phyloP scores from a whole-genome alignment of 1,140 invertebrate species.

The Sipha flava region DNA sequence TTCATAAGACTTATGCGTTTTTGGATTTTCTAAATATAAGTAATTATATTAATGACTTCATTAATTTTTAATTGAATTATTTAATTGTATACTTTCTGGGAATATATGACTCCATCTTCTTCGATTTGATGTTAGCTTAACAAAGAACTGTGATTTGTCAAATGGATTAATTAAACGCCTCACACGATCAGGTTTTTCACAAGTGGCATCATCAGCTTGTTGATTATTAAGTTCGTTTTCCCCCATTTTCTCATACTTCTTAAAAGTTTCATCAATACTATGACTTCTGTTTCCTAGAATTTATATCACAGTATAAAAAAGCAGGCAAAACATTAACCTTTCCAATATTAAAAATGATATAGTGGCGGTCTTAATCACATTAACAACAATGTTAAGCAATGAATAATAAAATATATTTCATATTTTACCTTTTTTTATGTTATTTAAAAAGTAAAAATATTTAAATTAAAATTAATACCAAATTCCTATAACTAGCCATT shows the following conservation, averaged over 20 bases:
- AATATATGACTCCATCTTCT: conserved; percentile 98
- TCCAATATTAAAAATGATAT: too few species aligned
- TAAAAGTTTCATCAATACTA: neutral
- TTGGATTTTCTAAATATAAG: neutral
- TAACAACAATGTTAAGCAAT: too few species aligned
- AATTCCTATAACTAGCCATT: too few species aligned
- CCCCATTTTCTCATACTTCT: neutral
- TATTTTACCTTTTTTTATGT: too few species aligned
- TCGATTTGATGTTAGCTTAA: conserved; percentile 92
- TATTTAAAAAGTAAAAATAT: too few species aligned
- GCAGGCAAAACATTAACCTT: too few species aligned
- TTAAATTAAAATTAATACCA: too few species aligned
- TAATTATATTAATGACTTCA: neutral
- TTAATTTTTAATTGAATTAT: neutral
- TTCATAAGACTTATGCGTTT: neutral
- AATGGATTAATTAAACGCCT: conserved; percentile 90
- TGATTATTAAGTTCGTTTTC: conserved; percentile 6
- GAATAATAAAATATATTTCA: too few species aligned
- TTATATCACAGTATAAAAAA: neutral
- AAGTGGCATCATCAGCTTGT: conserved; percentile 43
- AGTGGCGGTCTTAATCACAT: too few species aligned
- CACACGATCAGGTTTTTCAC: conserved; percentile 46
- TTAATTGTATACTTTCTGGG: conserved; percentile 64
- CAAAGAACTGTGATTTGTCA: conserved; percentile 91
- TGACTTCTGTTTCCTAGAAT: conserved; percentile 4